Percentiles rank a stretch among this genome's conserved stretches.
Evolutionary conservation across 1,140 invertebrate genomes (phyloP).

Genomic region (Lepidurus couesii): DNA sequence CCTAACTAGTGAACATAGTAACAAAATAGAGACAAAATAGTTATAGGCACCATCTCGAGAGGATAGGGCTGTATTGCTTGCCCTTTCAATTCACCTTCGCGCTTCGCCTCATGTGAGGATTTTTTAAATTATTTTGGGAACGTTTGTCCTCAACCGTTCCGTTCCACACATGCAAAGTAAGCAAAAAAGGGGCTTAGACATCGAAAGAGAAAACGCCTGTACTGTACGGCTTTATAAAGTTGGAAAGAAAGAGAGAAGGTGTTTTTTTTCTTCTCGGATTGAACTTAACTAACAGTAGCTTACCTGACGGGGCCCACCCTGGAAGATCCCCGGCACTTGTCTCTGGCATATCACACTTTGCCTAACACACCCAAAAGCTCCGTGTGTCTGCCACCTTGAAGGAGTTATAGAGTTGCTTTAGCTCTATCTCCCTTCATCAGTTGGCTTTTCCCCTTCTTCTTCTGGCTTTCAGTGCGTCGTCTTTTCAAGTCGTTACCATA

Average conservation of each 20-base stretch:
- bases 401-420: slow-evolving; percentile 20
- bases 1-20: no score
- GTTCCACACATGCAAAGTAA: not conserved
- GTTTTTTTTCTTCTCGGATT: not conserved
- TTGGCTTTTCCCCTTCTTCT: slow-evolving; percentile 9
- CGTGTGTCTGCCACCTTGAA: slow-evolving; percentile 12
- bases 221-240: not conserved
- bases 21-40: no score
- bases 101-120: not conserved
- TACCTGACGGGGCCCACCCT: slow-evolving; percentile 20
- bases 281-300: slow-evolving; percentile 22
- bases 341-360: slow-evolving; percentile 21
- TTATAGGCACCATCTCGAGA: no score
- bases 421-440: slow-evolving; percentile 13
- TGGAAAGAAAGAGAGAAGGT: not conserved
- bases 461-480: not conserved
- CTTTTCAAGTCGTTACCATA: not conserved
- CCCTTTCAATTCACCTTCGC: not conserved
- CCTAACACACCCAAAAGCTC: slow-evolving; percentile 19
- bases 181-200: not conserved
- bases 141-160: not conserved
- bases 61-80: not conserved
- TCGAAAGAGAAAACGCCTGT: slow-evolving; percentile 1
- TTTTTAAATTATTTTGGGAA: not conserved
- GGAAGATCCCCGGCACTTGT: slow-evolving; percentile 17